Evolutionary conservation across 2,888 invertebrate genomes (phyloP), one percentile per base, ranked within the genome.

Genomic region (Heteropelma amictum): DNA sequence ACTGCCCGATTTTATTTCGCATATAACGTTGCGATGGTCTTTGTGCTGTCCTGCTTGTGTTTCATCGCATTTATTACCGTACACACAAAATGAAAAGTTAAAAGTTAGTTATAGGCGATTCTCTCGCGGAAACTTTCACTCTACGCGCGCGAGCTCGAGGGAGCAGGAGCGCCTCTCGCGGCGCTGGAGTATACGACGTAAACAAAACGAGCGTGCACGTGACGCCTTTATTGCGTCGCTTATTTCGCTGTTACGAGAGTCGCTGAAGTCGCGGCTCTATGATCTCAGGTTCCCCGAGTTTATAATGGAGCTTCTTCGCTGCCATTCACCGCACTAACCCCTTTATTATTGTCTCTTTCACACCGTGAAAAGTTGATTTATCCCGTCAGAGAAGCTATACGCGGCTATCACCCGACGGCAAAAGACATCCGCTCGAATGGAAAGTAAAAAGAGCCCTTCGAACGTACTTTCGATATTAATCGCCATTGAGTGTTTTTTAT

Each of bases 181-280:
- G 61, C 60, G 70, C 56, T 69, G 63, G 69, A 47, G 65, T 73
- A n/a, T n/a, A 72, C 76, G 74, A 78, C 77, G 77, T 80, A 77
- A 80, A 80, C 77, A 80, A 74, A 79, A 77, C 67, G 69, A 76
- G 71, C 65, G 58, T 71, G 76, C 79, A 76, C 79, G 77, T 74
- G 79, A 77, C 73, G 71, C 72, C 68, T 78, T 78, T 76, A 77
- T 77, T 79, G 77, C 77, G 77, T 73, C 73, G 77, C 68, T 78
- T 76, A 78, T 78, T 76, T 72, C 60, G 68, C 72, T 70, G 71
- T 78, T 73, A 78, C 71, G 76, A 73, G 47, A 64, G 56, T 21
- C 51, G 12, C 65, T 54, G 54, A n/a, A 60, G 70, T 53, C 51
- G 30, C 21, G 33, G 42, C 26, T 47, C 19, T 64, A 51, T n/a